Evolutionary conservation across 2,888 invertebrate genomes (phyloP), one percentile per base, ranked within the genome.

Genomic region (Ormyrus nitidulus): DNA sequence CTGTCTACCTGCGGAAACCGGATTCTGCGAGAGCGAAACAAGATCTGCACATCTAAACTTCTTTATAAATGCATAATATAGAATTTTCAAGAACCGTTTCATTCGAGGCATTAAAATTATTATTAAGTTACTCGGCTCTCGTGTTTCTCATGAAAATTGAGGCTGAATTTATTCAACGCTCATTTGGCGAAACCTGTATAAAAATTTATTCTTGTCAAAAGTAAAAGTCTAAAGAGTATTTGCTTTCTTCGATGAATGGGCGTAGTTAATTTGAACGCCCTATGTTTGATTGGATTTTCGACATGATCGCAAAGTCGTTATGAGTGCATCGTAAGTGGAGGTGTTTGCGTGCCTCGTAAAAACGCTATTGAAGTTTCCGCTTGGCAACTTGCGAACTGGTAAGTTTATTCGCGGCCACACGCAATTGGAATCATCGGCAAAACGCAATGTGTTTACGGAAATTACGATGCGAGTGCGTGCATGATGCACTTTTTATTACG

Each of bases 371-470:
- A 73, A 64, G 65, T 74, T 81, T 81, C 73, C 77, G 77, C 74
- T 77, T 73, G 69, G 72, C 58, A 54, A 69, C 56, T 64, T 53
- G 61, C 19, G 19, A 72, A 59, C 59, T 13, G 66, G 6, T 48
- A 48, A 74, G 73, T 64, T 75, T 78, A 62, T 75, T 72, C 68
- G 72, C 48, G 71, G 53, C 51, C 79, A 13, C 79, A 81, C 79
- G 79, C 81, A 70, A 79, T 77, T 69, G 77, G 48, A 79, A 73
- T 79, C 13, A 77, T 79, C 79, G 74, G 34, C 70, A 65, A 81
- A 81, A 77, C 77, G 77, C 81, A 77, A 76, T 69, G 49, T 76
- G 79, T 81, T 81, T 81, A 81, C 81, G 79, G 78, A 81, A 81
- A 81, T 79, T 73, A 34, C 53, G 46, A 61, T 19, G 56, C 61